phyloP scores from a whole-genome alignment of 2,888 invertebrate genomes.

The Ophion costatus region DNA sequence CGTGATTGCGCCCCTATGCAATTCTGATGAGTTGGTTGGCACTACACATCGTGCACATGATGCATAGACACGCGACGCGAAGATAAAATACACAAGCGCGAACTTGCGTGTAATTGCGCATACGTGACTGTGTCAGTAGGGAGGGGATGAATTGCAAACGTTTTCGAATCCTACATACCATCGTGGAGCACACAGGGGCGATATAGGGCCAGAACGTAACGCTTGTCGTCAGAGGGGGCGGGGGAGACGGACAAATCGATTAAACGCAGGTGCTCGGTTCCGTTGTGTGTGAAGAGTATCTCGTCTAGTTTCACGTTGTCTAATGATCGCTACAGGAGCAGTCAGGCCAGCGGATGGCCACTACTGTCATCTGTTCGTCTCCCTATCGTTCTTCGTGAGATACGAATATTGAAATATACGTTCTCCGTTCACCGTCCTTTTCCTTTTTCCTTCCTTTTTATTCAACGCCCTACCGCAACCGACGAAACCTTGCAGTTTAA shows the following conservation, averaged over 20 bases:
- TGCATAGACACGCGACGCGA: neutral
- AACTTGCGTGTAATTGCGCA: neutral
- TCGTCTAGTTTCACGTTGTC: slow-evolving; percentile 75
- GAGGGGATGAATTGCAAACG: neutral
- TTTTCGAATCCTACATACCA: neutral
- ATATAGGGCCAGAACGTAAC: neutral
- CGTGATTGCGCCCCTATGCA: no score
- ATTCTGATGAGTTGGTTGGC: no score
- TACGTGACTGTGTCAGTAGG: neutral
- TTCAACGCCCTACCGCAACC: neutral
- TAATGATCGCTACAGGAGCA: slow-evolving; percentile 71
- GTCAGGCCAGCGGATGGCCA: slow-evolving; percentile 75
- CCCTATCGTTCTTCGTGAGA: slow-evolving; percentile 51
- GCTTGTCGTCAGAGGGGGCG: neutral
- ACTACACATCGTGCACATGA: neutral
- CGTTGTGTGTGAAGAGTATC: slow-evolving; percentile 62
- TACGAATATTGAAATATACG: slow-evolving; percentile 21
- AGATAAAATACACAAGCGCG: neutral
- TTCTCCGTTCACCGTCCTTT: neutral
- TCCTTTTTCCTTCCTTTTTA: neutral
- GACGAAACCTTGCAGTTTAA: neutral
- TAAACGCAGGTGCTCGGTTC: slow-evolving; percentile 74
- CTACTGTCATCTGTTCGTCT: slow-evolving; percentile 79
- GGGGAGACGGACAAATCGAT: slow-evolving; percentile 75
- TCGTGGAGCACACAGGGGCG: neutral